These are phyloP conservation scores for Pachycephala philippinensis DNA, from an alignment of 2,113 vertebrate genomes.

Conservation along the genomic window DNA sequence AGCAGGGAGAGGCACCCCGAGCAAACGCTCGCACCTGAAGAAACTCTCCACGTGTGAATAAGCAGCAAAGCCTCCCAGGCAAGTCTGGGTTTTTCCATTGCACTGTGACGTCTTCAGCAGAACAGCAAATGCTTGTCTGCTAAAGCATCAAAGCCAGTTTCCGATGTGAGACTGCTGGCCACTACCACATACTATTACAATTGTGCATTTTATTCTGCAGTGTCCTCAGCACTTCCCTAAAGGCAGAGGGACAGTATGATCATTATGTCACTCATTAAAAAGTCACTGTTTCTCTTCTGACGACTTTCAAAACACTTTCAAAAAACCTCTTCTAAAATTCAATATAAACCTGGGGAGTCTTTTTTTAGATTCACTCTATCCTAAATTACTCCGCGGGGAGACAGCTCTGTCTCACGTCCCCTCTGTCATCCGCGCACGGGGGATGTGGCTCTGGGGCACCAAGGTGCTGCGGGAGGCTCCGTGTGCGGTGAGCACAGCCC, in stretches of 20 bases:
- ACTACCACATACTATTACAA: rapidly evolving
- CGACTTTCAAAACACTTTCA: not conserved
- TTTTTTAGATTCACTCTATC: not conserved
- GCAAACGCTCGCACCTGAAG: not conserved
- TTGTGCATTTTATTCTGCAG: not conserved
- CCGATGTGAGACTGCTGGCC: not conserved
- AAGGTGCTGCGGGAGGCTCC: rapidly evolving
- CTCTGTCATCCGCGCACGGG: rapidly evolving
- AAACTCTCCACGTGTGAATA: not conserved
- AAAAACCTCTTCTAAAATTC: not conserved
- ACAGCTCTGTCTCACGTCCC: rapidly evolving
- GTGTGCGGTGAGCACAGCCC: rapidly evolving
- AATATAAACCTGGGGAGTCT: not conserved
- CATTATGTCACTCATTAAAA: not conserved
- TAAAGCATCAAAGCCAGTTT: not conserved
- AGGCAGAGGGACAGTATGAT: not conserved
- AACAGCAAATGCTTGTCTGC: not conserved
- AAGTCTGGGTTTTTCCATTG: constrained; percentile 10
- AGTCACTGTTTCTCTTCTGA: not conserved
- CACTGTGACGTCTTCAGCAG: not conserved
- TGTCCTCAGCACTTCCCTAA: not conserved
- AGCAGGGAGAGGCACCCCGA: not conserved
- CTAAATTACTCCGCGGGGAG: not conserved
- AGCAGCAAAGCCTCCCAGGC: not conserved
- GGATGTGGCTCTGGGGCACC: rapidly evolving